Base-by-base conservation (phyloP, 2,113 vertebrate genomes). In the Erpornis zantholeuca region DNA sequence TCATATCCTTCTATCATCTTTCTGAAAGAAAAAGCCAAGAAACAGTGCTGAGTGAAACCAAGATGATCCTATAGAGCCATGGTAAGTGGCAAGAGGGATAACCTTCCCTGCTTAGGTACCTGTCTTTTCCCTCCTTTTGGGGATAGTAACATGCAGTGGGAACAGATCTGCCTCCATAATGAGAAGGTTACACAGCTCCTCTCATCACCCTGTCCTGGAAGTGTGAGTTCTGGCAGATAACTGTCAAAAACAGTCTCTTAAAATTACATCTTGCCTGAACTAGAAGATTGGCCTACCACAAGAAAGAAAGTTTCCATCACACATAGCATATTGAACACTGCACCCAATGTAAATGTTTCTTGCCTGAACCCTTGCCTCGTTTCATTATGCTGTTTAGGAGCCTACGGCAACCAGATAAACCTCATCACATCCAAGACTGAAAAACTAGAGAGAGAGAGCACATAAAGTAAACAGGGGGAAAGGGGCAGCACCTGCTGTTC, bases 1-100 rank as follows among this genome's bases (percentile, higher is more conserved):
- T 63, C 12, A 19, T n/a, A 17, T 66, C 53, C 36, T 70, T 72
- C 21, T 28, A 6, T 6, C 4, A 63, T 12, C 19, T 59, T 66
- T 44, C 50, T 59, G 42, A 61, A 72, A 75, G 33, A 73, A 19
- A 47, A 82, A 36, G 28, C 8, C 40, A 77, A 80, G 19, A 24
- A 64, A 52, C 79, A 36, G 13, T 9, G 6, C 54, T 45, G 22
- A 69, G 9, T 18, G 29, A 88, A 82, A 60, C 12, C 61, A 60
- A 15, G 8, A 40, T 0, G 0, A 35, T 36, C 29, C 42, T 81
- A 33, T 20, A 33, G 25, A 82, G 53, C 12, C 17, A 9, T 11
- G 15, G 22, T 31, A 61, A 65, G 31, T 7, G 8, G 56, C 52
- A 66, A 31, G 35, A 72, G 20, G 20, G n/a, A 68, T 35, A 72